Percentiles rank a stretch among this genome's conserved stretches.
Evolutionary conservation across 2,797 vertebrate genomes (phyloP).

Genomic region (Oreochromis mossambicus): DNA sequence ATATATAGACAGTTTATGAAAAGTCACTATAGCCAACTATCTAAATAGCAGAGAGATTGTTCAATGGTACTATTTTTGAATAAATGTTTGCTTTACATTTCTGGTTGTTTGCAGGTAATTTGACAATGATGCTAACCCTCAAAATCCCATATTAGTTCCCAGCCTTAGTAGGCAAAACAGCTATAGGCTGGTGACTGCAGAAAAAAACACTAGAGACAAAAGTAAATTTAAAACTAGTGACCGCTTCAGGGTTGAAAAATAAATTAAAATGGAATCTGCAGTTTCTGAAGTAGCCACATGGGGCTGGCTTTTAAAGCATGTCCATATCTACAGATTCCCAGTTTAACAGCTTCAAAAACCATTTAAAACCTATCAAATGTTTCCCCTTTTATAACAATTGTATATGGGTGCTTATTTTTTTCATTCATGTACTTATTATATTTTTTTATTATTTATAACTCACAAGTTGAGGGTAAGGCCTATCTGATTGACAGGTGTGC

Average conservation of each 20-base stretch:
- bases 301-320: background rate
- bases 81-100: background rate
- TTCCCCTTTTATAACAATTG: background rate
- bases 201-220: background rate
- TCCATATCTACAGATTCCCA: background rate
- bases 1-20: background rate
- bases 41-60: background rate
- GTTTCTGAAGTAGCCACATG: background rate
- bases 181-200: background rate
- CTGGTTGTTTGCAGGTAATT: background rate
- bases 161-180: background rate
- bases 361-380: background rate
- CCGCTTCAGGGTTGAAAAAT: fast-evolving
- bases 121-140: background rate
- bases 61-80: background rate
- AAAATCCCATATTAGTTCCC: background rate
- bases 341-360: background rate
- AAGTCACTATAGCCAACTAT: background rate
- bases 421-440: fast-evolving
- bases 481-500: background rate
- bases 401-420: too few species aligned
- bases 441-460: background rate
- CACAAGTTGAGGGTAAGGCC: background rate
- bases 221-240: background rate
- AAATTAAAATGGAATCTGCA: background rate